Evolutionary conservation across 2,797 vertebrate genomes (phyloP).

Genomic region (Sebastes trivittatus): DNA sequence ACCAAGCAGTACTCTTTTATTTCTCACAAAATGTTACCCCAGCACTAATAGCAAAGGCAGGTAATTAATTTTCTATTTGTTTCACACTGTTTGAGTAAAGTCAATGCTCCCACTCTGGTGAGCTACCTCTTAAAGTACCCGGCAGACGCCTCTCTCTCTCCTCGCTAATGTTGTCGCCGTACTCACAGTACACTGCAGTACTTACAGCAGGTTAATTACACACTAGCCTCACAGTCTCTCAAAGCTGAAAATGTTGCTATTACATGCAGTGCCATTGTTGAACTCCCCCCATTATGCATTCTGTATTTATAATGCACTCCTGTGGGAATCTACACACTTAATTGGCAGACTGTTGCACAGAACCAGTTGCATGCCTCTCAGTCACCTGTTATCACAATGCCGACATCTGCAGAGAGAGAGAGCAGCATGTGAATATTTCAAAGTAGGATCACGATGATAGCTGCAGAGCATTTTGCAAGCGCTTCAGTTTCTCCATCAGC

Average conservation of each 20-base stretch:
- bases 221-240: slow-evolving; percentile 33
- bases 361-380: slow-evolving; percentile 30
- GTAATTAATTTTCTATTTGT: slow-evolving; percentile 28
- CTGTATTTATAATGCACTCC: slow-evolving; percentile 31
- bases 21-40: slow-evolving; percentile 15
- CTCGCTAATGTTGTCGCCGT: slow-evolving; percentile 23
- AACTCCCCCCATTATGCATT: slow-evolving; percentile 33
- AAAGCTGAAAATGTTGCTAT: slow-evolving; percentile 27
- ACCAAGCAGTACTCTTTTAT: neutral
- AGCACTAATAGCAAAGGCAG: neutral
- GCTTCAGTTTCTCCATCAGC: slow-evolving; percentile 27
- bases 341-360: slow-evolving; percentile 45
- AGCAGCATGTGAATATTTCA: slow-evolving; percentile 14
- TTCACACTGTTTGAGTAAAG: slow-evolving; percentile 22
- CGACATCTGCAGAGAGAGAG: slow-evolving; percentile 14
- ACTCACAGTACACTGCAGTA: slow-evolving; percentile 21
- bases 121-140: slow-evolving; percentile 24
- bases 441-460: slow-evolving; percentile 4
- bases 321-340: slow-evolving; percentile 24
- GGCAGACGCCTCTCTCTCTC: slow-evolving; percentile 15
- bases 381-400: slow-evolving; percentile 35
- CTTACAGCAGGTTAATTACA: slow-evolving; percentile 54
- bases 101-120: slow-evolving; percentile 1
- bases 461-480: slow-evolving; percentile 23
- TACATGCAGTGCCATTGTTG: slow-evolving; percentile 28